Conservation (phyloP, 2,888 invertebrate genomes). For the Baronia brevicornis region DNA sequence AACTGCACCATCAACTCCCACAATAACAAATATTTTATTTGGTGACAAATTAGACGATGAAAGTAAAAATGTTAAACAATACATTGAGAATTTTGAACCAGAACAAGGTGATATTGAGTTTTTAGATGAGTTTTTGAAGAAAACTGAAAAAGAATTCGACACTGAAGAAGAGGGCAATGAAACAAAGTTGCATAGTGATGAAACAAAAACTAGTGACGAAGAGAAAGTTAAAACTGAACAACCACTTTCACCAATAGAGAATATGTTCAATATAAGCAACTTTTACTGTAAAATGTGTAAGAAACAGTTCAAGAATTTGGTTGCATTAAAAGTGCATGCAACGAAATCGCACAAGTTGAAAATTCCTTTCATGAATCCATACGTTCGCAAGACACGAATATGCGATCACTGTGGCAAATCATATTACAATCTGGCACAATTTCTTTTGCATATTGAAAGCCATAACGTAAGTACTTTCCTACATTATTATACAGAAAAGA, state of each 20-base stretch:
- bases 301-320: constrained; percentile 28
- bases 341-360: constrained; percentile 32
- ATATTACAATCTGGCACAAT: constrained; percentile 21
- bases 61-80: constrained; percentile 22
- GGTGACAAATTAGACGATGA: constrained; percentile 24
- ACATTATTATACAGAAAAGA: no score
- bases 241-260: constrained; percentile 15
- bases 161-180: constrained; percentile 4
- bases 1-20: constrained; percentile 45
- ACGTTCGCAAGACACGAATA: constrained; percentile 17
- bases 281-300: constrained; percentile 43
- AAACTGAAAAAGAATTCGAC: constrained; percentile 18
- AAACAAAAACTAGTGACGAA: constrained; percentile 9
- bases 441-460: constrained; percentile 32
- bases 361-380: constrained; percentile 16
- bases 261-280: constrained; percentile 36
- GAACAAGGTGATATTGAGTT: constrained; percentile 28
- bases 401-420: constrained; percentile 39
- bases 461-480: constrained; percentile 30
- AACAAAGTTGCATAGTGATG: constrained; percentile 5
- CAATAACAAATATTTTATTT: constrained; percentile 53
- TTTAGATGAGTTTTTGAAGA: constrained; percentile 36
- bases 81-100: constrained; percentile 24
- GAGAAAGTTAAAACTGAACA: constrained; percentile 7
- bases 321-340: constrained; percentile 38